Base-by-base conservation (phyloP, 1,140 invertebrate species). In the Dolichoris vasculosae region DNA sequence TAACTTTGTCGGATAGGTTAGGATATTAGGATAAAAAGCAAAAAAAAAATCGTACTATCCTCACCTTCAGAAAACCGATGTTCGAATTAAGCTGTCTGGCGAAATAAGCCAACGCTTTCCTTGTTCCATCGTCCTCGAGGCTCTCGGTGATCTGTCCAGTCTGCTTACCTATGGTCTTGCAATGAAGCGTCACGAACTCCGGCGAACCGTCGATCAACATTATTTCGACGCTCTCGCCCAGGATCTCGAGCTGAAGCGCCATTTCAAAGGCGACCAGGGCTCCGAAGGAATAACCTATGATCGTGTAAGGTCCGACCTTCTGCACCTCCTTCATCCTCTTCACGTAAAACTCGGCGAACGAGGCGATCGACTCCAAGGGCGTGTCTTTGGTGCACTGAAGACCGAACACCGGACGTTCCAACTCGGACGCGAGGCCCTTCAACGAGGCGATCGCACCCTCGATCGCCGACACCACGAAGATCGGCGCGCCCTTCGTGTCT, bases 271-370 rank as follows among this genome's bases (percentile, higher is more conserved):
- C 98, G 17, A 99, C 95, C 84, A 96, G 95, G 15, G 97, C 96
- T 73, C 99, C 99, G 92, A 97, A 99, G 0, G 98, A 99, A 92
- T 99, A 99, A 6, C 98, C 99, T 55, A 96, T 95, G 63, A 99
- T 91, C 35, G 95, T 95, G 93, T 98, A 99, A 0, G 98, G 97
- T 83, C 97, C 97, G 83, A 95, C 93, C 0, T 95, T 95, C 92
- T 98, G 97, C n/a, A 97, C 93, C 40, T 94, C 94, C 88, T 95
- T 95, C 82, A 99, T 95, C 92, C 96, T 94, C 91, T 96, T 92
- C 8, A 98, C 94, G 91, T 99, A 99, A 92, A 95, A 97, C 64
- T 92, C 90, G 7, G 98, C 98, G 51, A 99, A 94, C 43, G 95
- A 94, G 35, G 95, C 91, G 82, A 99, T 96, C 30, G 95, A 96